Percentiles rank a stretch among this genome's conserved stretches.
Evolutionary conservation across 2,113 vertebrate species (phyloP).

Genomic region (Melanerpes aurifrons): DNA sequence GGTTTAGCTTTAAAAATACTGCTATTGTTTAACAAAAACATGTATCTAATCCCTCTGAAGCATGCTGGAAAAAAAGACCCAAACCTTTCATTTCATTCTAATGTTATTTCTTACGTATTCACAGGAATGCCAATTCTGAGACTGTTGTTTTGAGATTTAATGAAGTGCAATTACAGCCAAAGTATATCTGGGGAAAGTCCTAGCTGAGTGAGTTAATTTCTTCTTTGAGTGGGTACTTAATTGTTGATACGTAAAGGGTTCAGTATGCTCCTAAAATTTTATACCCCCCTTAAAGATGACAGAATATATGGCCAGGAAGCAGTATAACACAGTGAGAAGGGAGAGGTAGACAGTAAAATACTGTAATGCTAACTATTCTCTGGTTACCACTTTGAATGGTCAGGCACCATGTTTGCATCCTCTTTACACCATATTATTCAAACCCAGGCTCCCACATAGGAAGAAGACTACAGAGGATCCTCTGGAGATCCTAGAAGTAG

Average conservation of each 20-base stretch:
- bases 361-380: neutral
- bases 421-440: neutral
- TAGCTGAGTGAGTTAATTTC: neutral
- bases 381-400: neutral
- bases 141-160: neutral
- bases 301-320: neutral
- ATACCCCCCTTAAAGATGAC: neutral
- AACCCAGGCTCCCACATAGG: rapidly evolving
- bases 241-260: neutral
- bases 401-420: neutral
- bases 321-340: neutral
- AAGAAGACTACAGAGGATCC: neutral
- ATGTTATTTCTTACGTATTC: neutral
- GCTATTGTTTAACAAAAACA: slow-evolving; percentile 12
- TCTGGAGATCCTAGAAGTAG: neutral
- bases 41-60: neutral
- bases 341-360: neutral
- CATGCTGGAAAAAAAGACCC: slow-evolving; percentile 1
- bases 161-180: neutral
- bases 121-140: neutral
- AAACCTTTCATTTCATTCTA: slow-evolving; percentile 24
- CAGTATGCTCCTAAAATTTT: neutral
- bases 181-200: neutral
- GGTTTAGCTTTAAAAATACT: slow-evolving; percentile 28
- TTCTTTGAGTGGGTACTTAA: neutral